These are phyloP conservation scores for Pheosia tremula DNA, from an alignment of 2,888 invertebrate genomes.

Conservation along the genomic window DNA sequence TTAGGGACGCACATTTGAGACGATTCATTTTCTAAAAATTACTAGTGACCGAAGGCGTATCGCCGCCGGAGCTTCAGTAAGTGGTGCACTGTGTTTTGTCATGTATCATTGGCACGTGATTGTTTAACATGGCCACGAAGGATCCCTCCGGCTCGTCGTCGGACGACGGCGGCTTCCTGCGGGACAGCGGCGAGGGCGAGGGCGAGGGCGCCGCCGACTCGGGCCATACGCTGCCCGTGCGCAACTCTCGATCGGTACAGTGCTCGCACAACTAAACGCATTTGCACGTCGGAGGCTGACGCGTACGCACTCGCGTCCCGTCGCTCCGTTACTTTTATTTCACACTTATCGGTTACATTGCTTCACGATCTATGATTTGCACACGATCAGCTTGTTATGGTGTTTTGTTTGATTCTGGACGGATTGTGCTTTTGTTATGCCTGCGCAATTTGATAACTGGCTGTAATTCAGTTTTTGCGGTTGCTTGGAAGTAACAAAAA, in stretches of 20 bases:
- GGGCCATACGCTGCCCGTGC: constrained; percentile 82
- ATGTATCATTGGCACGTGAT: constrained; percentile 65
- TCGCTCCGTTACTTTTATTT: constrained; percentile 42
- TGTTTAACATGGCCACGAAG: constrained; percentile 72
- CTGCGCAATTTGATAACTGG: constrained; percentile 30
- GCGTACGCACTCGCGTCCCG: constrained; percentile 31
- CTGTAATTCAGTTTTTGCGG: constrained; percentile 42
- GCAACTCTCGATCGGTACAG: constrained; percentile 81
- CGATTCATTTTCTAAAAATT: constrained; percentile 40
- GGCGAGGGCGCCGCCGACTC: constrained; percentile 62
- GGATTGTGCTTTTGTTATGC: constrained; percentile 64
- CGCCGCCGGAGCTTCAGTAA: constrained; percentile 52
- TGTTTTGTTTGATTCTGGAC: constrained; percentile 51
- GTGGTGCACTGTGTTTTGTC: constrained; percentile 56
- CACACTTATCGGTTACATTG: constrained; percentile 65
- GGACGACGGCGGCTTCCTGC: constrained; percentile 82
- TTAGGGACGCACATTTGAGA: constrained; percentile 55
- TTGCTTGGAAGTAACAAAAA: constrained; percentile 53
- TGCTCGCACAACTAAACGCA: constrained; percentile 50
- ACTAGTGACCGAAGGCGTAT: constrained; percentile 42
- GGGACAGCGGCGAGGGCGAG: constrained; percentile 65
- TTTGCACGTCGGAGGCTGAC: constrained; percentile 52
- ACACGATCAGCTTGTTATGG: constrained; percentile 74
- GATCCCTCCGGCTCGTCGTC: constrained; percentile 82
- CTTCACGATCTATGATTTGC: constrained; percentile 77